A percentile compares a stretch with the other conserved stretches of the same genome.
Conservation (phyloP, 1,140 invertebrate genomes). For the Lordiphosa collinella region DNA sequence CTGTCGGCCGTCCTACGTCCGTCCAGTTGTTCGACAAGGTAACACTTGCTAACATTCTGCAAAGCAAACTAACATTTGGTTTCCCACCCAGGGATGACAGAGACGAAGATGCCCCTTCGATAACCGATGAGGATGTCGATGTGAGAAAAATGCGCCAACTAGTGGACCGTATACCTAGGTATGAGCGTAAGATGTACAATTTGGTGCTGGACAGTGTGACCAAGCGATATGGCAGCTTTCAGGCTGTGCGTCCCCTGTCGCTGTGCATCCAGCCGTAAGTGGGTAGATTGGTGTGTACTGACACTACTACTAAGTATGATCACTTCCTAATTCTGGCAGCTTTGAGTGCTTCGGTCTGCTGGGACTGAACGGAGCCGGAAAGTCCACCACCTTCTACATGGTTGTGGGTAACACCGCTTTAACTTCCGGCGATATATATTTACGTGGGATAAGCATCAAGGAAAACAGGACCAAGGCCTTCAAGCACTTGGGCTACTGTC, state of each 20-base stretch:
- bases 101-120: background rate
- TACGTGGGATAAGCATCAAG: slow-evolving; percentile 35
- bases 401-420: slow-evolving; percentile 82
- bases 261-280: slow-evolving; percentile 31
- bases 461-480: background rate
- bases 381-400: slow-evolving; percentile 92
- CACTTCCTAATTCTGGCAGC: slow-evolving; percentile 4
- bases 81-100: background rate
- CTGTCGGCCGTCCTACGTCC: background rate
- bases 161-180: background rate
- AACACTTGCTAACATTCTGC: background rate
- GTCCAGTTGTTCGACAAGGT: slow-evolving; percentile 1
- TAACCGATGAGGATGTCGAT: slow-evolving; percentile 2
- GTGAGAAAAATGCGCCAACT: background rate
- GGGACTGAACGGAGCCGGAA: slow-evolving; percentile 91
- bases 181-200: background rate
- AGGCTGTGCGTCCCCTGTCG: slow-evolving; percentile 23
- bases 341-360: slow-evolving; percentile 90
- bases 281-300: too few relatives aligned
- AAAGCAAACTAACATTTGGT: background rate
- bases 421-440: slow-evolving; percentile 28
- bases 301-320: background rate
- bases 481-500: slow-evolving; percentile 87
- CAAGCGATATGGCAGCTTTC: background rate
- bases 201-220: slow-evolving; percentile 15